Evolutionary conservation across 2,113 vertebrate species (phyloP), one percentile per base, ranked within the genome.

Genomic region (Seriola aureovittata): DNA sequence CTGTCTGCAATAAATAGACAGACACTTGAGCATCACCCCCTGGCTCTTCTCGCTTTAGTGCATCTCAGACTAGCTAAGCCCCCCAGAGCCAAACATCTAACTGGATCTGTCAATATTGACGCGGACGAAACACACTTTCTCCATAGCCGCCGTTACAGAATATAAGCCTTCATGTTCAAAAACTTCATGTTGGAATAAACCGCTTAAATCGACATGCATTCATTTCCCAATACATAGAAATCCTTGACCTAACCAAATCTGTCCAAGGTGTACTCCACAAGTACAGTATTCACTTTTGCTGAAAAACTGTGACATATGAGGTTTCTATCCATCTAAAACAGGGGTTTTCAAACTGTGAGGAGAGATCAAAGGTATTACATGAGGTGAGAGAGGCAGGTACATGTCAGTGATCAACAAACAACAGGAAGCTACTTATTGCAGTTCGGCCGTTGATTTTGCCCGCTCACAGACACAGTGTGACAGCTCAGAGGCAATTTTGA

Each of bases 81-180:
- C 89, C 75, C 78, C 29, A 50, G 85, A 91, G 88, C 69, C 89
- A 92, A 92, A 89, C 86, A 88, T 92, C 88, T 85, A 87, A 91
- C 90, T 84, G 89, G 82, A 91, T 90, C 88, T 88, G 91, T 92
- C 80, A 92, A 91, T 91, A 89, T 85, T 85, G 87, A 74, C 90
- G 90, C 83, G 85, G 69, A 86, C 46, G 34, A 81, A 88, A 82
- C 81, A 85, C 83, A 78, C 82, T 74, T 71, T 74, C 42, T 79
- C 83, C 76, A 75, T 83, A 75, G n/a, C 40, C 71, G 48, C 74
- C 3, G 46, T 87, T 72, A 80, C 34, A 62, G 59, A 85, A 69
- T 88, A 86, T 89, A 82, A 88, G 88, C 90, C 85, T 79, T 67
- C 52, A 72, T 85, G 72, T 82, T 90, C 38, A 81, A 83, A 87